Evolutionary conservation across 2,113 vertebrate genomes (phyloP).

Genomic region (Callipepla californica): DNA sequence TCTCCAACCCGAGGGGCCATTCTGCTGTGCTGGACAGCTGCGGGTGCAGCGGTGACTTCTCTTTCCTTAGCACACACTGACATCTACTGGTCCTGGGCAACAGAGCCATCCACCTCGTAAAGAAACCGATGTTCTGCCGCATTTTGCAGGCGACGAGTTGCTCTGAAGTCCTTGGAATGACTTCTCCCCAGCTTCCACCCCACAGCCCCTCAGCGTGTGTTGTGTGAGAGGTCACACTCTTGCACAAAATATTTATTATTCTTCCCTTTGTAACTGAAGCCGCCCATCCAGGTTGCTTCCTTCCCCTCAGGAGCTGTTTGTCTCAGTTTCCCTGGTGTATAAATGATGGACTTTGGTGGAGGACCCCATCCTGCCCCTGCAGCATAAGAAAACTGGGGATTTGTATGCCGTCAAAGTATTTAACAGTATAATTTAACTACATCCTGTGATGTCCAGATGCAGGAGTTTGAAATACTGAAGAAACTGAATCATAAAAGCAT

Average conservation of each 20-base stretch:
- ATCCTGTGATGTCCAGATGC: slow-evolving; percentile 96
- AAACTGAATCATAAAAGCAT: slow-evolving; percentile 99
- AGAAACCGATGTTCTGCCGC: neutral
- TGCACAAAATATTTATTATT: neutral
- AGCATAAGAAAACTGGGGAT: slow-evolving; percentile 93
- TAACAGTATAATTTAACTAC: slow-evolving; percentile 95
- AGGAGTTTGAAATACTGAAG: slow-evolving; percentile 97
- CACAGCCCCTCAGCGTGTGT: neutral
- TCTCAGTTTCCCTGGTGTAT: neutral
- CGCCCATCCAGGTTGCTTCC: neutral
- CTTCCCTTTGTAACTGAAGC: neutral
- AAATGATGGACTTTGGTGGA: neutral
- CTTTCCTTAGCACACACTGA: slow-evolving; percentile 58
- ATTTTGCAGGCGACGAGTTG: neutral
- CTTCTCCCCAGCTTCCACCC: neutral
- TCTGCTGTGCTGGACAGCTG: too few species aligned
- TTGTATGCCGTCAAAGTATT: slow-evolving; percentile 97
- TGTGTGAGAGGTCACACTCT: neutral
- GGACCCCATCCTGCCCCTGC: neutral
- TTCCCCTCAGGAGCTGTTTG: neutral
- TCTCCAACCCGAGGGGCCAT: neutral
- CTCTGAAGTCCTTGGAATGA: fast-evolving
- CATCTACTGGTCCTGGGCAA: slow-evolving; percentile 59
- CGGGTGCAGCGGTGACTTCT: neutral
- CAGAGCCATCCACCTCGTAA: neutral